Base-by-base conservation (phyloP, 2,888 invertebrate genomes). In the Cepaea hortensis region DNA sequence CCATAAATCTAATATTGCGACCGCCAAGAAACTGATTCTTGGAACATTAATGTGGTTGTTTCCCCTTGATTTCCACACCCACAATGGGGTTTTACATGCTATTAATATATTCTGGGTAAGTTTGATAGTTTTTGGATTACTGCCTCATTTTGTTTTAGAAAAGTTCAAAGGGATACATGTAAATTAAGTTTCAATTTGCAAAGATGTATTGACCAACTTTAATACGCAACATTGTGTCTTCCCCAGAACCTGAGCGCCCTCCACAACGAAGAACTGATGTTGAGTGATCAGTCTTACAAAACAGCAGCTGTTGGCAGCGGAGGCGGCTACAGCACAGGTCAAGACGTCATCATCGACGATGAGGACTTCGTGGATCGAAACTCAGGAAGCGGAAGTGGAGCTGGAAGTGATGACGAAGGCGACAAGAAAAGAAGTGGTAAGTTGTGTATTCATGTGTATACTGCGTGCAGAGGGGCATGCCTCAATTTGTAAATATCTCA, bases 261-360 rank as follows among this genome's bases (percentile, higher is more conserved):
- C 76, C 70, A 88, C n/a, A 88, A 86, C 72, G 79, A 88, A 65
- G 89, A 89, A 4, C 48, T 88, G n/a, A 89, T 89, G 89, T 68
- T 81, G 72, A 85, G 86, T 5, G 89, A 89, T 72, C 77, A 81
- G 13, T 61, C 84, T 9, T 87, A 87, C 81, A 81, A 77, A 35
- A 86, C 83, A 23, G 85, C 86, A 18, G 88, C 55, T 13, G 85
- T 81, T 15, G 62, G 85, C 20, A 55, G 55, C 55, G 88, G 55
- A 13, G 85, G 83, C 4, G 81, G 82, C 3, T 65, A 80, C n/a
- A 73, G 55, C 76, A 3, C 81, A 13, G 46, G 20, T 6, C 55
- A 55, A 2, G 73, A 80, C 20, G 84, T 81, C n/a, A 88, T 87
- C 70, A 76, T 65, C 7, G 89, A 89, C 23, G 89, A 89, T 83